Evolutionary conservation across 2,113 vertebrate species (phyloP), one percentile per base, ranked within the genome.

Genomic region (Bubo blakistoni): DNA sequence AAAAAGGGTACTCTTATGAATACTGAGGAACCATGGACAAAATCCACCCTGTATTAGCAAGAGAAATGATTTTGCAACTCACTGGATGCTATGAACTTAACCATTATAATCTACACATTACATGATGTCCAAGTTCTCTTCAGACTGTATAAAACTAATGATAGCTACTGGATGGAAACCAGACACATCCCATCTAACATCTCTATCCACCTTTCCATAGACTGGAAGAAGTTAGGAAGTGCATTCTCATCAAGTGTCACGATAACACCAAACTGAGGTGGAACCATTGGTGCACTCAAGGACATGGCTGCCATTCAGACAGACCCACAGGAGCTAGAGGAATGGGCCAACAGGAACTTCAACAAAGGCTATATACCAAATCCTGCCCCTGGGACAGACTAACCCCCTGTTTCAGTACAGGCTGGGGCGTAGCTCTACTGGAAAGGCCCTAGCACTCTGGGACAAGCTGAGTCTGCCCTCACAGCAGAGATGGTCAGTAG

Each of bases 61-160:
- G 70, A 91, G 34, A 96, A 63, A 20, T 16, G 20, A 92, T 80
- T 81, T 82, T 69, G 10, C 78, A 83, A 93, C 80, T 85, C 59
- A 69, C 70, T 78, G 71, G 86, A 83, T 93, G 57, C 83, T 63
- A 88, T 81, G 46, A 96, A 86, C 87, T 91, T 90, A 93, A 81
- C 66, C 30, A 90, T 88, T 92, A 55, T 84, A 81, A 94, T 62
- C 71, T 92, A 70, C 76, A 90, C 62, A 83, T 40, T 29, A 87
- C 44, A 81, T 54, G 44, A 88, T 54, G 63, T 93, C 71, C 6
- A 81, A 67, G 22, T 79, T 55, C n/a, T 69, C 55, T 63, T 73
- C 87, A 83, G 73, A 58, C 47, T 65, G 29, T 92, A 61, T 61
- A 63, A 94, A 94, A 86, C 65, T 93, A 46, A 57, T 30, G 7